Evolutionary conservation across 2,797 vertebrate genomes (phyloP), one percentile per base, ranked within the genome.

Genomic region (Enteromius afrohamiltoni): DNA sequence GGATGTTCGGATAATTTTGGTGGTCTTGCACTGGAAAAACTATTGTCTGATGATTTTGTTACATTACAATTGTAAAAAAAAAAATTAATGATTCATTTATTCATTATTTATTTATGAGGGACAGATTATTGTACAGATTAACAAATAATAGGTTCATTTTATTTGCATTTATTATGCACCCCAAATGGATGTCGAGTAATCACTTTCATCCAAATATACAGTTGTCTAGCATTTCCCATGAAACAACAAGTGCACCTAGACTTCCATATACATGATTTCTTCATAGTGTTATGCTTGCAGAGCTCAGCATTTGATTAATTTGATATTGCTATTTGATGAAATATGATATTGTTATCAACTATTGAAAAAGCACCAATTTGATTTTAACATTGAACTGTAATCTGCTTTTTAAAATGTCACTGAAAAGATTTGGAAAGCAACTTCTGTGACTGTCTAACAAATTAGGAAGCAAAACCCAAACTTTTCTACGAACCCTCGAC

Each of bases 401-500:
- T 60, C 2, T 76, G 34, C 13, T 40, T 60, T 76, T 47, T 42
- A 1, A 40, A 80, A 69, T 29, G 34, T 79, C 21, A 19, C 9
- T 53, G 31, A 23, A 60, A 58, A 23, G 29, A 34, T n/a, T 76
- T 58, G 3, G 3, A 76, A 58, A 40, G 51, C 74, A 76, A 37
- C 53, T 42, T 42, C 34, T 58, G n/a, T 11, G 21, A 58, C 8
- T 40, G 21, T 16, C 34, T 23, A 71, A 42, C 68, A 62, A 62
- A 71, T 34, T 71, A n/a, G 53, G 13, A 47, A 34, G 68, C 26
- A 60, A 47, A 62, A 62, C 79, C n/a, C 51, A 75, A 75, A 26
- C 21, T 74, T 75, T 82, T 75, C 70, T 67, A 65, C 11, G 45
- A 82, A 82, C 47, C 45, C n/a, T 31, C 16, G 8, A 13, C 34